Evolutionary conservation across 2,888 invertebrate genomes (phyloP).

Genomic region (Mantis religiosa): DNA sequence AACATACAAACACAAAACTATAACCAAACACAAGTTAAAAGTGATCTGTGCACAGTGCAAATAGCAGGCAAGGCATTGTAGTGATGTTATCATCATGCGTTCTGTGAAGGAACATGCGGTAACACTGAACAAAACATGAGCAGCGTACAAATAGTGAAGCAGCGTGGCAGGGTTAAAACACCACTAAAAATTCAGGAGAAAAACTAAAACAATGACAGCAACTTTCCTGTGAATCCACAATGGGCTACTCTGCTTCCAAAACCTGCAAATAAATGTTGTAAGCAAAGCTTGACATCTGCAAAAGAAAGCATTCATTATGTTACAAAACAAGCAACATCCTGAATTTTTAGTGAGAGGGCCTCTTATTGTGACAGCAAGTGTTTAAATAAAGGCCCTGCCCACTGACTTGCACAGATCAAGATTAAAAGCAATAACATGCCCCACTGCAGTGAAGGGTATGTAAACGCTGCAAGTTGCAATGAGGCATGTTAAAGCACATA

Average conservation of each 20-base stretch:
- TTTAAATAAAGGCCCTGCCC: background rate
- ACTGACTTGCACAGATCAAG: background rate
- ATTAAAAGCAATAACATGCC: background rate
- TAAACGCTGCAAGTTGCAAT: no score
- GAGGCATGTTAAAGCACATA: no score
- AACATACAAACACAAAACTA: slow-evolving; percentile 1
- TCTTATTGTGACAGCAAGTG: background rate
- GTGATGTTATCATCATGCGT: background rate
- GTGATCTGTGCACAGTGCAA: background rate
- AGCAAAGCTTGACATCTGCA: background rate
- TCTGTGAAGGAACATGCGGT: background rate
- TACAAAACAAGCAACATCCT: background rate
- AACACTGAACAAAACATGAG: slow-evolving; percentile 10
- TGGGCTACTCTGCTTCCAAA: no score
- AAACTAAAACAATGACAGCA: background rate
- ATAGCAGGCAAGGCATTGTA: background rate
- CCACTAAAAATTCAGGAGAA: slow-evolving; percentile 15
- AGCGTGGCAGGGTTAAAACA: background rate
- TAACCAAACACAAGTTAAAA: background rate
- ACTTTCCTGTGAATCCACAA: background rate
- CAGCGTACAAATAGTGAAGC: background rate
- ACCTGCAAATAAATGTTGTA: no score
- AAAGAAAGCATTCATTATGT: background rate
- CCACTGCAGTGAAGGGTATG: background rate
- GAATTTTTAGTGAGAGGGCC: background rate